These are phyloP conservation scores for Tympanuchus pallidicinctus DNA, from an alignment of 2,113 vertebrate species.

Conservation along the genomic window DNA sequence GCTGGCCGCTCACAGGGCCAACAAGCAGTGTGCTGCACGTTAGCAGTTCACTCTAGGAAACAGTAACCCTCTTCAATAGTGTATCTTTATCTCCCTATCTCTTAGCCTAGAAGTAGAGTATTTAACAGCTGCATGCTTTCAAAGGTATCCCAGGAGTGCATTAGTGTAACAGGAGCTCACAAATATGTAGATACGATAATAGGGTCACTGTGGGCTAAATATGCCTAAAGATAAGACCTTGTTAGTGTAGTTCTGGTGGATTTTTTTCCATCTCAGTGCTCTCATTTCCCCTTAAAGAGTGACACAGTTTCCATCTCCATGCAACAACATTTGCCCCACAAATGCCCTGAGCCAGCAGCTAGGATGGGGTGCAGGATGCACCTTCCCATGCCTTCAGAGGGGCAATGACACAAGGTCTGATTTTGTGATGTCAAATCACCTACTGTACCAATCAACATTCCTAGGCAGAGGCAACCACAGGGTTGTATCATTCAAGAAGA, in stretches of 20 bases:
- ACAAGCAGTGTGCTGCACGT: neutral
- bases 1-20: neutral
- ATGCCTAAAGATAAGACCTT: neutral
- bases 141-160: neutral
- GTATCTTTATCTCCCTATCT: neutral
- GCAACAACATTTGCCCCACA: neutral
- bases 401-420: neutral
- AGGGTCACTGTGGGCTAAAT: neutral
- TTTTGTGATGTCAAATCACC: neutral
- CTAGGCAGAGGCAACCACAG: neutral
- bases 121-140: neutral
- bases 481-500: neutral
- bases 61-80: neutral
- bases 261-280: neutral
- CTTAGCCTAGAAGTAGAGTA: neutral
- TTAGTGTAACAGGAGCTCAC: neutral
- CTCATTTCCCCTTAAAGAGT: neutral
- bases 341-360: neutral
- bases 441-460: neutral
- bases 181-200: accelerated
- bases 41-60: neutral
- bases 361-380: neutral
- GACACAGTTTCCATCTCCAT: neutral
- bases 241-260: neutral
- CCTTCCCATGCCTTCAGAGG: neutral